These are phyloP conservation scores for Machaerirhynchus nigripectus DNA, from an alignment of 2,113 vertebrate genomes.

Conservation along the genomic window DNA sequence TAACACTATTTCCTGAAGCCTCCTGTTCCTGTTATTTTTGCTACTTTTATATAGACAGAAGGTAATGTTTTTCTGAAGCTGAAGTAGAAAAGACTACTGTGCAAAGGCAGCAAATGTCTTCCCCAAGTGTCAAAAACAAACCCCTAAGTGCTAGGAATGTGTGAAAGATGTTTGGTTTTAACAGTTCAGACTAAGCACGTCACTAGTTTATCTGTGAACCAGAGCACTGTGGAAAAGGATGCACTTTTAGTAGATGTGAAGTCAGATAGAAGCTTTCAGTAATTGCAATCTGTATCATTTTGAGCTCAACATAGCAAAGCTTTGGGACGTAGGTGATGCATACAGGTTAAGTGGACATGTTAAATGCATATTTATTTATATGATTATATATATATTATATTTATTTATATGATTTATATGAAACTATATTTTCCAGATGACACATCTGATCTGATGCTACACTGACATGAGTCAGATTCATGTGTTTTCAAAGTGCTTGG, in stretches of 20 bases:
- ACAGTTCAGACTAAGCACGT: neutral
- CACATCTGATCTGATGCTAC: neutral
- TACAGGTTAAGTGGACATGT: neutral
- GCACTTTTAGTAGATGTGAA: neutral
- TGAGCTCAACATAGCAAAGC: neutral
- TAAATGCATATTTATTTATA: too few relatives aligned
- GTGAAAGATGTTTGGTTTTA: constrained; percentile 5
- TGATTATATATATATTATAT: too few relatives aligned
- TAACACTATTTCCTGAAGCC: constrained; percentile 27
- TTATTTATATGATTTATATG: too few relatives aligned
- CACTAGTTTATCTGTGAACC: neutral
- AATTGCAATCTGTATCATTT: neutral
- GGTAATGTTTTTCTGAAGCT: constrained; percentile 10
- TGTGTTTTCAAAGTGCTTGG: neutral
- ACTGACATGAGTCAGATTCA: neutral
- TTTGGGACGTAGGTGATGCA: neutral
- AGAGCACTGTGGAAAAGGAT: neutral
- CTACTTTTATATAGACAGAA: constrained; percentile 26
- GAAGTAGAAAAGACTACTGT: constrained; percentile 37
- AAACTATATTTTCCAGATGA: too few relatives aligned
- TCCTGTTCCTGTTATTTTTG: constrained; percentile 41
- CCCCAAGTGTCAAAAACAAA: constrained; percentile 25
- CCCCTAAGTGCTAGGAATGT: neutral
- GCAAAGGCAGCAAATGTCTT: constrained; percentile 32
- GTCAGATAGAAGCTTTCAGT: neutral